Evolutionary conservation across 2,113 vertebrate genomes (phyloP).

Genomic region (Clarias batrachus): DNA sequence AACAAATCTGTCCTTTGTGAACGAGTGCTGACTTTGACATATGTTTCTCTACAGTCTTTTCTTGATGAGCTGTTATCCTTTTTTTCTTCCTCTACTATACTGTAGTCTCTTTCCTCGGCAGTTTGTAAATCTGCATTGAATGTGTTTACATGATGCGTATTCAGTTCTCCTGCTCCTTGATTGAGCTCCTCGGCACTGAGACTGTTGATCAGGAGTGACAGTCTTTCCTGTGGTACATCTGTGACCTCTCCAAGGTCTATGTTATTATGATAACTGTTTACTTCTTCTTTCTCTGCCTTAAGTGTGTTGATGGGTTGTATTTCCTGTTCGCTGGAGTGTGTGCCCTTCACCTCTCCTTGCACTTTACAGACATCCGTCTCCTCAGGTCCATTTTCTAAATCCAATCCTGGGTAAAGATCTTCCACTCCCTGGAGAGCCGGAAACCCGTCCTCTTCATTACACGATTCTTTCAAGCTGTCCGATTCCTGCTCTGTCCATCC

Average conservation of each 20-base stretch:
- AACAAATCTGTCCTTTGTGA: not conserved
- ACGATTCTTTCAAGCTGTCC: conserved; percentile 71
- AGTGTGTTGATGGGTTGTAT: not conserved
- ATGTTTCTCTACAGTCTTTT: not conserved
- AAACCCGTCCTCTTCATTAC: conserved; percentile 72
- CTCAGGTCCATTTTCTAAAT: conserved; percentile 32
- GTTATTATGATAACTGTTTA: not conserved
- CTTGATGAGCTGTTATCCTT: not conserved
- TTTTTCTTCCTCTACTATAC: not conserved
- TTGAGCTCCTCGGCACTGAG: not conserved
- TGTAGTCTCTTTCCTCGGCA: not conserved
- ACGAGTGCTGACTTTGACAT: not conserved
- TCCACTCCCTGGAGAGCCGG: conserved; percentile 65
- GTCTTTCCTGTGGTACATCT: not conserved
- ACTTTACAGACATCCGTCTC: conserved; percentile 59
- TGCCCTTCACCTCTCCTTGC: conserved; percentile 55
- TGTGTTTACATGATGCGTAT: conserved; percentile 4
- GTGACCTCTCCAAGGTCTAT: not conserved
- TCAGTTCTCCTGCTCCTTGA: not conserved
- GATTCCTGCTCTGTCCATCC: conserved; percentile 62
- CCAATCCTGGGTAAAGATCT: conserved; percentile 43
- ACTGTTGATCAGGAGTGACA: too few species aligned
- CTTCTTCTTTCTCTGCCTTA: not conserved
- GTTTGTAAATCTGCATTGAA: not conserved
- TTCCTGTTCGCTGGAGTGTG: conserved; percentile 41